Base-by-base conservation (phyloP, 2,113 vertebrate genomes). In the Bucco capensis region DNA sequence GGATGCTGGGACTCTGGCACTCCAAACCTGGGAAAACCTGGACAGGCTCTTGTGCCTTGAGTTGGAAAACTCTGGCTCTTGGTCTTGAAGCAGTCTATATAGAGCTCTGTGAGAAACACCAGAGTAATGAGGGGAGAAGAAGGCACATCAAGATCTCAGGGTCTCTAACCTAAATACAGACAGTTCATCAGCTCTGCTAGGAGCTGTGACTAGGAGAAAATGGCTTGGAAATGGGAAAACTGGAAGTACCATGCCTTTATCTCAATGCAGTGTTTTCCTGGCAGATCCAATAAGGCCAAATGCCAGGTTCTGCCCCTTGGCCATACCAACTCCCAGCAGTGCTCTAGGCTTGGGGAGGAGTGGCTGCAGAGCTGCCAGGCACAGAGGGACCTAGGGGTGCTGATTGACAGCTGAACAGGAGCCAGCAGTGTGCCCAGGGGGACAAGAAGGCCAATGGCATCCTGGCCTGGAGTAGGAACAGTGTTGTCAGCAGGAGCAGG, bases 1-100 rank as follows among this genome's bases (percentile, higher is more conserved):
- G n/a, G 6, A 21, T 40, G 5, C 3, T 19, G 28, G 6, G 14
- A 49, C 14, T 49, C 25, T 2, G 2, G 10, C 12, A 38, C 3
- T 19, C 19, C 2, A 3, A 2, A 3, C 7, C 28, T 54, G 22
- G 31, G 25, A 61, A 7, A 76, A 35, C 2, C 3, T 30, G 30
- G 15, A 37, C 19, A 46, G 10, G 11, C 28, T 40, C 35, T 8
- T 56, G 42, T 62, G 16, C 18, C 42, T 37, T 27, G 14, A 77
- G 7, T 35, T 2, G 5, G 14, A 86, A 83, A 46, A 23, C 6
- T 33, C 28, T 58, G 13, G 46, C 40, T 70, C 13, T 23, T 74
- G 15, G 8, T n/a, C 23, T 67, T 66, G 31, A 77, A 66, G 14
- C 3, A 54, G 31, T 22, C 19, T 73, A 1, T n/a, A 19, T 24